Conservation (phyloP, 1,140 invertebrate genomes). For the Drosophila ohnishii region DNA sequence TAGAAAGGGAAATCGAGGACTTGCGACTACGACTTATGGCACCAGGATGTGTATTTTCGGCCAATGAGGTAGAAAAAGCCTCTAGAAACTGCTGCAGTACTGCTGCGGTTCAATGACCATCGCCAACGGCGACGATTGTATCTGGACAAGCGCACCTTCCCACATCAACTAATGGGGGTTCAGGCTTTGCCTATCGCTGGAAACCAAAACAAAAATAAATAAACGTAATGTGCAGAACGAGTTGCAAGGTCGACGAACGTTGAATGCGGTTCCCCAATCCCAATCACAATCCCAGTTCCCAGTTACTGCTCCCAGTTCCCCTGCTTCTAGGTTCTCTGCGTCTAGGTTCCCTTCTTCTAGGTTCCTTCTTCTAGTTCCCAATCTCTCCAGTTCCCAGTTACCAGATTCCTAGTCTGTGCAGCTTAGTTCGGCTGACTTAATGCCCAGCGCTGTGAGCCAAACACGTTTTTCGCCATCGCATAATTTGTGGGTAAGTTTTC, state of each 20-base stretch:
- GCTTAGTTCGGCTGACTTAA: conserved; percentile 26
- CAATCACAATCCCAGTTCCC: conserved; percentile 3
- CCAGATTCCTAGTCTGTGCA: conserved; percentile 7
- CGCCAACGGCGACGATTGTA: conserved; percentile 27
- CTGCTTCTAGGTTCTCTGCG: not conserved
- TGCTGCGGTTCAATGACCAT: conserved; percentile 50
- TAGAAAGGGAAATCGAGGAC: conserved; percentile 69
- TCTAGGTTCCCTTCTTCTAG: not conserved
- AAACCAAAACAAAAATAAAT: conserved; percentile 19
- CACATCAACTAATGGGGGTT: conserved; percentile 10
- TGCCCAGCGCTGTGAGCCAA: conserved; percentile 38
- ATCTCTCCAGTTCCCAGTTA: not conserved
- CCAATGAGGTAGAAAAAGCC: conserved; percentile 5
- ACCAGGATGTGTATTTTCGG: conserved; percentile 59
- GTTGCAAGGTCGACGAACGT: conserved; percentile 79
- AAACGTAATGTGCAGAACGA: conserved; percentile 55
- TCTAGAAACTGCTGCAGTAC: not conserved
- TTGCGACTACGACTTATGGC: conserved; percentile 60
- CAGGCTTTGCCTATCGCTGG: conserved; percentile 26
- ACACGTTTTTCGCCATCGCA: conserved; percentile 53
- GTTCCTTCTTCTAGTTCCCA: not conserved
- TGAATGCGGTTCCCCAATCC: conserved; percentile 36
- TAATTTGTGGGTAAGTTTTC: conserved; percentile 60
- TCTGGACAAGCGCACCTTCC: conserved; percentile 29
- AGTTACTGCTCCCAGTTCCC: not conserved